These are phyloP conservation scores for Venusia cambrica DNA, from an alignment of 2,888 invertebrate genomes.

Conservation along the genomic window DNA sequence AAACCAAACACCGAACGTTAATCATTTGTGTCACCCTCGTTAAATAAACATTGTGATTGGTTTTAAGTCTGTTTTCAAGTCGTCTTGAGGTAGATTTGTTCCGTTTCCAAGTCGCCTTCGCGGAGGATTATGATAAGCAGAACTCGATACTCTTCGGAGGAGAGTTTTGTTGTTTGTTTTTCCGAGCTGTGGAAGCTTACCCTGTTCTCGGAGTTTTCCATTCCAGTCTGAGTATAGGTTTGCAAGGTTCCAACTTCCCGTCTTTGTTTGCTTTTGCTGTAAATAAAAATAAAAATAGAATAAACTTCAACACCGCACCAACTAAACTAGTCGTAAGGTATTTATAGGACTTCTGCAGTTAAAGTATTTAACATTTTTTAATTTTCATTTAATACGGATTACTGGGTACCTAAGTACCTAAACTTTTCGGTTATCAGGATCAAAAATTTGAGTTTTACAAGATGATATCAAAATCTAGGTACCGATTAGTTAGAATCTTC, in stretches of 20 bases:
- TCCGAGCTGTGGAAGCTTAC: slow-evolving; percentile 65
- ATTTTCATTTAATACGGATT: too few relatives aligned
- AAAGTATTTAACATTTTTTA: too few relatives aligned
- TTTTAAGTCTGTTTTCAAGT: neutral
- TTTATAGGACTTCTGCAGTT: too few relatives aligned
- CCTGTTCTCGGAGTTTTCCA: slow-evolving; percentile 94
- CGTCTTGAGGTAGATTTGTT: neutral
- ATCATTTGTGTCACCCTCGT: slow-evolving; percentile 15
- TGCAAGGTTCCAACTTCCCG: slow-evolving; percentile 95
- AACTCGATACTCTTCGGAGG: too few relatives aligned
- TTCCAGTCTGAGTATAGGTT: slow-evolving; percentile 96
- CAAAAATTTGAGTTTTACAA: too few relatives aligned
- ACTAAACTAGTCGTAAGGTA: too few relatives aligned
- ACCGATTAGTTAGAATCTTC: too few relatives aligned
- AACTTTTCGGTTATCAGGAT: too few relatives aligned
- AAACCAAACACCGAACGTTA: slow-evolving; percentile 8
- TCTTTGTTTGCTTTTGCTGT: slow-evolving; percentile 95
- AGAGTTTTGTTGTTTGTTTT: neutral
- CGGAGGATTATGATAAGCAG: too few relatives aligned
- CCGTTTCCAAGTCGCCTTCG: neutral
- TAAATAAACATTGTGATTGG: slow-evolving; percentile 10
- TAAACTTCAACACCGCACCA: too few relatives aligned
- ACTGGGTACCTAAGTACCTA: too few relatives aligned
- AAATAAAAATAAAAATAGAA: slow-evolving; percentile 52
- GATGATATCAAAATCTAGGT: too few relatives aligned